Conservation (phyloP, 2,888 invertebrate genomes). For the Caenorhabditis angaria region DNA sequence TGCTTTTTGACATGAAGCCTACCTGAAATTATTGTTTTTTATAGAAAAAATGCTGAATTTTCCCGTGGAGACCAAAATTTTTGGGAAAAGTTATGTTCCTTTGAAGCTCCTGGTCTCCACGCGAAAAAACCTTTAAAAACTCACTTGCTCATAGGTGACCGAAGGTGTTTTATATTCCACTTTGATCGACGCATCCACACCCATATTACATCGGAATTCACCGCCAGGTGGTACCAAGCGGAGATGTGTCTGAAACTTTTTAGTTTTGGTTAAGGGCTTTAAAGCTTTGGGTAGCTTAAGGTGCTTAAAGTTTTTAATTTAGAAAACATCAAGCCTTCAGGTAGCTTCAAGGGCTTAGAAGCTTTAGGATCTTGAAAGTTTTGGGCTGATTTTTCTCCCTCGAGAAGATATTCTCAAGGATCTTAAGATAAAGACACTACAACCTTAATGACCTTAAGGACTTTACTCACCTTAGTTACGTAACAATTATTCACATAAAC, state of each 20-base stretch:
- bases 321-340: too few relatives aligned
- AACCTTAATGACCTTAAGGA: too few relatives aligned
- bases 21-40: slow-evolving; percentile 45
- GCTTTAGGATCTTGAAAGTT: too few relatives aligned
- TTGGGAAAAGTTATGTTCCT: too few relatives aligned
- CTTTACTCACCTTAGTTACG: slow-evolving; percentile 73
- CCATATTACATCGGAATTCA: slow-evolving; percentile 74
- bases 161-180: slow-evolving; percentile 73
- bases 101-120: too few relatives aligned
- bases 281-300: too few relatives aligned
- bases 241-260: slow-evolving; percentile 65
- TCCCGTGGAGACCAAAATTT: neutral
- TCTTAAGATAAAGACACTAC: slow-evolving; percentile 37
- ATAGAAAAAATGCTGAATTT: neutral
- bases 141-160: slow-evolving; percentile 67
- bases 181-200: slow-evolving; percentile 74
- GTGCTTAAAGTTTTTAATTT: too few relatives aligned
- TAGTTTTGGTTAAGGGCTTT: too few relatives aligned
- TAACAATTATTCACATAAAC: slow-evolving; percentile 75
- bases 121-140: neutral
- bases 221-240: slow-evolving; percentile 73
- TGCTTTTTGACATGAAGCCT: slow-evolving; percentile 72
- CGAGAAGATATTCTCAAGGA: neutral
- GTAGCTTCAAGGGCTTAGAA: too few relatives aligned
- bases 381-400: too few relatives aligned